A percentile compares a stretch with the other conserved stretches of the same genome.
Evolutionary conservation across 53 echinoderm and acorn worm species (phyloP).

Genomic region (Crossaster papposus): DNA sequence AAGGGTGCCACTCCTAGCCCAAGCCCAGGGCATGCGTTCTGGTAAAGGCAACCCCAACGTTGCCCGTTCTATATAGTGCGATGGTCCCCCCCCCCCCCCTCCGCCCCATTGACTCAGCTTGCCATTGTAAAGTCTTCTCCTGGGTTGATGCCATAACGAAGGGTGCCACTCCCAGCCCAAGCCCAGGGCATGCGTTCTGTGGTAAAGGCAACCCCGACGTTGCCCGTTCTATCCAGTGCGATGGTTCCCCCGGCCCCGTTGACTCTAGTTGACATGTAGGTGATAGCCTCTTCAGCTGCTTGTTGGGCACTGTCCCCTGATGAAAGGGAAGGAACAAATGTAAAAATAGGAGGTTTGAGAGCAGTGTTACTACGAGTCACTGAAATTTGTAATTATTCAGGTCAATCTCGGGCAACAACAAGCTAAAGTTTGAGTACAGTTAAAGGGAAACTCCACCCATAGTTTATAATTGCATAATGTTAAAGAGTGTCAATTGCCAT

Average conservation of each 20-base stretch:
- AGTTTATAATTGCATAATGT: no score
- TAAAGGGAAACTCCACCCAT: no score
- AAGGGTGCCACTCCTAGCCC: slow-evolving; percentile 61
- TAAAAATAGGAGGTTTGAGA: neutral
- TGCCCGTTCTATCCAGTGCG: slow-evolving; percentile 26
- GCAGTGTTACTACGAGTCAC: no score
- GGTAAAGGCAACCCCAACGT: slow-evolving; percentile 75
- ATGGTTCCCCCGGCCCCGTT: slow-evolving; percentile 76
- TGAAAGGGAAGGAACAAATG: neutral
- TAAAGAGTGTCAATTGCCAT: no score
- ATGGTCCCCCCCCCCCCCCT: slow-evolving; percentile 71
- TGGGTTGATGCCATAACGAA: slow-evolving; percentile 87
- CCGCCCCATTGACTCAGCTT: slow-evolving; percentile 11
- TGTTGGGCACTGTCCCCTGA: slow-evolving; percentile 77
- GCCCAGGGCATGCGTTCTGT: slow-evolving; percentile 96
- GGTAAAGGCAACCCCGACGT: slow-evolving; percentile 75
- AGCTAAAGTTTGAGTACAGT: no score
- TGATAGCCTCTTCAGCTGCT: slow-evolving; percentile 82
- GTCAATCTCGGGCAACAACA: no score
- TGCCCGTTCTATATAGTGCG: slow-evolving; percentile 19
- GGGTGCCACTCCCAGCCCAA: slow-evolving; percentile 56
- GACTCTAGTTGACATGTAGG: slow-evolving; percentile 76
- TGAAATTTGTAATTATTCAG: no score
- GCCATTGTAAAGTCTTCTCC: slow-evolving; percentile 57
- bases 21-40: slow-evolving; percentile 92